A percentile compares a stretch with the other conserved stretches of the same genome.
These are phyloP conservation scores for Barbus barbus DNA, from an alignment of 2,113 vertebrate genomes.

Conservation along the genomic window DNA sequence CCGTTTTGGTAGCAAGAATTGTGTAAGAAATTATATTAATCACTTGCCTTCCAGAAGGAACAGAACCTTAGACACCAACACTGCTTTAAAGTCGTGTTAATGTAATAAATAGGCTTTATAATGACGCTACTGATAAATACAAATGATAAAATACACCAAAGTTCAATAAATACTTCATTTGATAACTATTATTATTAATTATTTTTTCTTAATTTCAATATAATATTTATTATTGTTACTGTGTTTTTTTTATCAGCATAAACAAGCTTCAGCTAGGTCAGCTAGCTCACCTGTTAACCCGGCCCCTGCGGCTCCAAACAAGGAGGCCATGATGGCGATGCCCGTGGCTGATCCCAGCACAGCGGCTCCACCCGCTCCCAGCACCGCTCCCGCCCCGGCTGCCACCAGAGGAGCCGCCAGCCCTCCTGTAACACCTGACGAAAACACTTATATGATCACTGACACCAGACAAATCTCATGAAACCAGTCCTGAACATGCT, in stretches of 20 bases:
- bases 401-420: conserved; percentile 92
- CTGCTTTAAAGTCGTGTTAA: neutral
- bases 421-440: conserved; percentile 91
- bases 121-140: too few species aligned
- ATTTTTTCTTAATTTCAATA: neutral
- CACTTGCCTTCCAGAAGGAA: neutral
- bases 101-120: neutral
- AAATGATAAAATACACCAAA: neutral
- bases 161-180: neutral
- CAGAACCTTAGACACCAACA: neutral
- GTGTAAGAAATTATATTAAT: neutral
- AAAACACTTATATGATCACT: neutral
- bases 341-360: conserved; percentile 88
- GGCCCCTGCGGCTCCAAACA: conserved; percentile 94
- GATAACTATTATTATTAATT: neutral
- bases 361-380: conserved; percentile 91
- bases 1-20: neutral
- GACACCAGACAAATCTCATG: neutral
- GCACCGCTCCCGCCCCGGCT: conserved; percentile 83
- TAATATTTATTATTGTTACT: neutral
- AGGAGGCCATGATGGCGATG: conserved; percentile 91
- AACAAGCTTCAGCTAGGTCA: neutral
- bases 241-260: neutral
- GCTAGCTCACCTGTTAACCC: conserved; percentile 84
- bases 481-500: neutral